These are phyloP conservation scores for Psilopsiagon aymara DNA, from an alignment of 2,113 vertebrate species.

Conservation along the genomic window DNA sequence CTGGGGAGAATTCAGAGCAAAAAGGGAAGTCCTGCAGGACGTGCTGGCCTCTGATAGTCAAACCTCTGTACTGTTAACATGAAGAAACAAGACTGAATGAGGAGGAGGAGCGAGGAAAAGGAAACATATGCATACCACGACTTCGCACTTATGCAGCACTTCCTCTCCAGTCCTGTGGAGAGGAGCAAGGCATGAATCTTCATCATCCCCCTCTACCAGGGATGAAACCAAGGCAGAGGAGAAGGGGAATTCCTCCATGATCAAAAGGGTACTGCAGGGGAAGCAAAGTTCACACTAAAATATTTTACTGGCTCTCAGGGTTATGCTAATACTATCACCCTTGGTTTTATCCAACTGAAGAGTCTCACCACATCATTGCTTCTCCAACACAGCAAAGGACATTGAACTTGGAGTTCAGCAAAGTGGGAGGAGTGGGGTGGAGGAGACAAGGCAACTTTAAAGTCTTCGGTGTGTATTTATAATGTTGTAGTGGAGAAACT, in stretches of 20 bases:
- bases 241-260: neutral
- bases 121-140: neutral
- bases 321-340: neutral
- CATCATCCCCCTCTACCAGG: neutral
- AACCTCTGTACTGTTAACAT: neutral
- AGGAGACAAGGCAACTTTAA: conserved; percentile 27
- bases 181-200: neutral
- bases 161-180: neutral
- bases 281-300: neutral
- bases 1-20: neutral
- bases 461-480: conserved; percentile 67
- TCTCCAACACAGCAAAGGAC: neutral
- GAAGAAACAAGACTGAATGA: neutral
- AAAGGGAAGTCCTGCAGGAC: conserved; percentile 15
- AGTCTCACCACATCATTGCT: neutral
- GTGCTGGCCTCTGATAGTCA: neutral
- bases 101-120: conserved; percentile 9
- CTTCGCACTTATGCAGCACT: neutral
- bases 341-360: neutral
- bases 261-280: neutral
- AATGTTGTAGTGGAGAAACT: conserved; percentile 71
- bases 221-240: neutral
- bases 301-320: neutral
- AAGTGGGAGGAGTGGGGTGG: neutral
- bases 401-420: conserved; percentile 28